Evolutionary conservation across 2,797 vertebrate species (phyloP).

Genomic region (Masticophis lateralis): DNA sequence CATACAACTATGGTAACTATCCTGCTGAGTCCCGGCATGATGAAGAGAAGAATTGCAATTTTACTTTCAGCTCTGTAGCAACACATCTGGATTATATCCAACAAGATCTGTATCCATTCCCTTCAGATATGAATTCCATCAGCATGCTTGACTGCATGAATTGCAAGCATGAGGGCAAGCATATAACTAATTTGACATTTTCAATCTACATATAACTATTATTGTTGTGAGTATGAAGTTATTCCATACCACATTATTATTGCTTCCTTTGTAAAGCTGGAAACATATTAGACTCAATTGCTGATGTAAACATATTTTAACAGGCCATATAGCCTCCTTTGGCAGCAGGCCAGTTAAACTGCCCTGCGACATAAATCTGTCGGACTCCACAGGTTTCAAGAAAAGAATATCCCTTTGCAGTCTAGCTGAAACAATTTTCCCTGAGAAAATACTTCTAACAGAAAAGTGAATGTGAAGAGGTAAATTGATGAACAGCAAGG

Average conservation of each 20-base stretch:
- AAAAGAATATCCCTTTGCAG: background rate
- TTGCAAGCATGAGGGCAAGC: background rate
- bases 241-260: background rate
- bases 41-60: background rate
- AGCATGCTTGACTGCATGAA: background rate
- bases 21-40: background rate
- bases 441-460: background rate
- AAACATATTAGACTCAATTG: background rate
- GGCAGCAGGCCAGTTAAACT: background rate
- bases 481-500: constrained; percentile 19
- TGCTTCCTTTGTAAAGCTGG: background rate
- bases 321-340: background rate
- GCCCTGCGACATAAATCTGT: background rate
- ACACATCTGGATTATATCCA: background rate
- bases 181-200: background rate
- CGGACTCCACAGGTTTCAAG: background rate
- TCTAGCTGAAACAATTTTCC: background rate
- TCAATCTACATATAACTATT: background rate
- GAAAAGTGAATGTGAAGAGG: background rate
- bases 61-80: background rate
- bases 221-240: background rate
- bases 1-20: background rate
- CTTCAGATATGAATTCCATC: background rate
- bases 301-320: background rate
- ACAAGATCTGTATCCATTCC: background rate